Evolutionary conservation across 2,113 vertebrate species (phyloP).

Genomic region (Gobio gobio): DNA sequence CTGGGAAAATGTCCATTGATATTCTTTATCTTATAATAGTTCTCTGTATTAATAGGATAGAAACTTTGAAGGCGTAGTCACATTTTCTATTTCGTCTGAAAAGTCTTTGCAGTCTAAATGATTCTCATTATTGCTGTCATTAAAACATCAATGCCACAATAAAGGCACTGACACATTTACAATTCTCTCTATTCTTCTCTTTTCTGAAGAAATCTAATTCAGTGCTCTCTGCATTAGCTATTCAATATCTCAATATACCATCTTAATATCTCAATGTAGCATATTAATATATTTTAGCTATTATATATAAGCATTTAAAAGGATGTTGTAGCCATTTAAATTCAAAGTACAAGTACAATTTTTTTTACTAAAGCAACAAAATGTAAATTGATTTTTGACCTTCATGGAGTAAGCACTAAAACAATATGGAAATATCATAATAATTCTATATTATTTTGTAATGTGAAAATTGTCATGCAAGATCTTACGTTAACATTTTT

Average conservation of each 20-base stretch:
- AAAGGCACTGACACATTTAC: background rate
- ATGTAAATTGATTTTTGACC: background rate
- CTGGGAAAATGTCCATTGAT: background rate
- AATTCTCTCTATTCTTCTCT: background rate
- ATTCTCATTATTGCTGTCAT: background rate
- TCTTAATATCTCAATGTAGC: too few species aligned
- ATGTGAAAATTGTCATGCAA: background rate
- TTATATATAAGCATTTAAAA: background rate
- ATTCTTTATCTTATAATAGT: background rate
- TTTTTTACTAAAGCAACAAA: background rate
- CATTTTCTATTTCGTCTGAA: constrained; percentile 4
- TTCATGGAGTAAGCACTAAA: too few species aligned
- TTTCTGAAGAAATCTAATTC: constrained; percentile 1
- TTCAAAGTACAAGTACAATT: background rate
- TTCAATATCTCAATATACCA: background rate
- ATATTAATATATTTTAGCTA: background rate
- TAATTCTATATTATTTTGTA: background rate
- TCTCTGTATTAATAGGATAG: background rate
- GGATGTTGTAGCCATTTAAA: background rate
- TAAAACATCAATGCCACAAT: constrained; percentile 9
- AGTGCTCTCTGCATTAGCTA: background rate
- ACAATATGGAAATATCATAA: too few species aligned
- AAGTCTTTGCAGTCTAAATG: background rate
- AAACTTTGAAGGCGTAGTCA: background rate
- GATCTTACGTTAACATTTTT: background rate